These are phyloP conservation scores for Lagopus muta DNA, from an alignment of 2,113 vertebrate genomes.

Conservation along the genomic window DNA sequence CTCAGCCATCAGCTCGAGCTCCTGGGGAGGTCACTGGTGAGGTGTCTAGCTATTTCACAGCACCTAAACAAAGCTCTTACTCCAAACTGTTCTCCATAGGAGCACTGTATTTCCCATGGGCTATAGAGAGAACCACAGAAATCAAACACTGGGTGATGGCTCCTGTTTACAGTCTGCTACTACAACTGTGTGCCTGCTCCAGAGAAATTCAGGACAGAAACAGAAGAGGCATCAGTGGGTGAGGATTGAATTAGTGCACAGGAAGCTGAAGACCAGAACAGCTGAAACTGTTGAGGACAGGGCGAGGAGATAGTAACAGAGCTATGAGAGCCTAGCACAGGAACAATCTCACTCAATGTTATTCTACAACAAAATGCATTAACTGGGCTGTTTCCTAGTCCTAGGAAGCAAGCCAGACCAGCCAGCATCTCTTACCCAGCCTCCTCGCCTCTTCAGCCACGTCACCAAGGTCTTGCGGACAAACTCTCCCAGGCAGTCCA, in stretches of 20 bases:
- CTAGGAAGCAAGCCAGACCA: neutral
- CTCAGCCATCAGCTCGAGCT: neutral
- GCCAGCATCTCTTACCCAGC: constrained; percentile 87
- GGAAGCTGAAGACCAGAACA: neutral
- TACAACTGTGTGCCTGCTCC: neutral
- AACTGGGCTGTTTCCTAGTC: neutral
- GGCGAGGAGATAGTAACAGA: neutral
- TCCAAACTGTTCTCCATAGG: neutral
- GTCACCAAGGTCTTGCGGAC: constrained; percentile 90
- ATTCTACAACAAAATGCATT: neutral
- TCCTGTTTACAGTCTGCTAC: neutral
- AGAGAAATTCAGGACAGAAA: neutral
- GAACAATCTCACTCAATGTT: neutral
- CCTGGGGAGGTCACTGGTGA: neutral
- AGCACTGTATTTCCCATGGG: neutral
- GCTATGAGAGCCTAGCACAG: neutral
- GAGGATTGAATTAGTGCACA: neutral
- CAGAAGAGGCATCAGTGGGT: neutral
- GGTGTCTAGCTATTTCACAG: neutral
- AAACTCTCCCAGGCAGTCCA: constrained; percentile 97
- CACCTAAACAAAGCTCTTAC: neutral
- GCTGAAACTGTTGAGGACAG: neutral
- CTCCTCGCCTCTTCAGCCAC: constrained; percentile 91
- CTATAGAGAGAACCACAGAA: neutral
- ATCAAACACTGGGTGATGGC: neutral